phyloP scores from a whole-genome alignment of 2,113 vertebrate genomes.

The Coreoperca whiteheadi region DNA sequence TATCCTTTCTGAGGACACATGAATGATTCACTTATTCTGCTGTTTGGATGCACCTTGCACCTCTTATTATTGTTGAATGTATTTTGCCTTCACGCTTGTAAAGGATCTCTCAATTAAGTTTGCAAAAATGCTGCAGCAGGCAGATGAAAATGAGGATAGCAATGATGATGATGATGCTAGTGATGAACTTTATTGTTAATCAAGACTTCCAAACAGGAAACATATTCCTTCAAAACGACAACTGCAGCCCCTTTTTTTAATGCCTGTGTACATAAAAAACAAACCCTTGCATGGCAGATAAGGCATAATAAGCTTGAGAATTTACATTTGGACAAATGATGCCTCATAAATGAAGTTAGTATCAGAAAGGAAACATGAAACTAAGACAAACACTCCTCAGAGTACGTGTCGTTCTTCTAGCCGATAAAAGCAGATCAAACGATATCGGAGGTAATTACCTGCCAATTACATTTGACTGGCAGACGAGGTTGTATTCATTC shows the following conservation, averaged over 20 bases:
- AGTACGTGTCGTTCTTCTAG: slow-evolving; percentile 27
- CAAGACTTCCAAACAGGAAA: background rate
- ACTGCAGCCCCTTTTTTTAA: background rate
- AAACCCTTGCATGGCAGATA: background rate
- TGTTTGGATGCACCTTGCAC: slow-evolving; percentile 33
- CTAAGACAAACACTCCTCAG: slow-evolving; percentile 22
- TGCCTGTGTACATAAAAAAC: background rate
- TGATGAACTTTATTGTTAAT: slow-evolving; percentile 12
- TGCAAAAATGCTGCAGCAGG: slow-evolving; percentile 12
- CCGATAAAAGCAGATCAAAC: slow-evolving; percentile 37
- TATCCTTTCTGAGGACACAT: slow-evolving; percentile 48
- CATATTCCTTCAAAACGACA: background rate
- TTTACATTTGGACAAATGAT: slow-evolving; percentile 20
- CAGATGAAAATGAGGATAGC: background rate
- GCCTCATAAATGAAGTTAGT: slow-evolving; percentile 8
- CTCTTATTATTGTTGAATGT: slow-evolving; percentile 21
- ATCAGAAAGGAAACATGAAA: slow-evolving; percentile 2
- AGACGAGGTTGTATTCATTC: slow-evolving; percentile 34
- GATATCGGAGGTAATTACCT: slow-evolving; percentile 18
- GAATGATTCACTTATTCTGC: slow-evolving; percentile 44
- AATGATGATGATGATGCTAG: background rate
- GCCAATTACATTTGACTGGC: slow-evolving; percentile 46
- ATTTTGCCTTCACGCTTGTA: slow-evolving; percentile 9
- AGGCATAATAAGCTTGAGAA: background rate
- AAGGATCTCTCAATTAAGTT: slow-evolving; percentile 3